phyloP scores from a whole-genome alignment of 2,888 invertebrate species.

The Dasysyrphus albostriatus region DNA sequence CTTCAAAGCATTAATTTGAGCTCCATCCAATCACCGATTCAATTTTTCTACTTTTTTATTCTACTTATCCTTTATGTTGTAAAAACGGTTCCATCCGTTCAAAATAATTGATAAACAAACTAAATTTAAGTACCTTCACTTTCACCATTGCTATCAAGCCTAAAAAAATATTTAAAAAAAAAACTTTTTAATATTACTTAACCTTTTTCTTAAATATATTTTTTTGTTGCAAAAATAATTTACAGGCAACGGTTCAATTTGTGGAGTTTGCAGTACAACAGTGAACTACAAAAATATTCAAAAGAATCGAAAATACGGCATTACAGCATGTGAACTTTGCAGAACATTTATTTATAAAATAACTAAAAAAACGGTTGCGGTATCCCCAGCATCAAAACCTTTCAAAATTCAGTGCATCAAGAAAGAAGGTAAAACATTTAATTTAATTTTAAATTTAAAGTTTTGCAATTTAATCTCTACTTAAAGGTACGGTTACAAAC shows the following conservation, averaged over 20 bases:
- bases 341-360: constrained; percentile 94
- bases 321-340: constrained; percentile 93
- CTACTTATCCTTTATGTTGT: no score
- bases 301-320: constrained; percentile 91
- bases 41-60: no score
- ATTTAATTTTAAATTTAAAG: background rate
- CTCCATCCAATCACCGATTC: no score
- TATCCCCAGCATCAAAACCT: constrained; percentile 79
- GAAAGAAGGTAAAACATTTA: constrained; percentile 79
- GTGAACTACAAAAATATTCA: constrained; percentile 90
- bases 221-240: background rate
- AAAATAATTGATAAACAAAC: no score
- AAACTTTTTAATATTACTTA: no score
- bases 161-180: no score
- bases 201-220: no score
- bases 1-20: no score
- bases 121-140: no score
- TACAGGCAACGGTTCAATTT: constrained; percentile 86
- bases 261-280: constrained; percentile 92
- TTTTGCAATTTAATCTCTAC: background rate
- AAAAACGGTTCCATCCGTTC: no score
- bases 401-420: constrained; percentile 84
- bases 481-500: no score
- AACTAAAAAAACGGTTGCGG: constrained; percentile 85
- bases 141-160: no score